Conservation (phyloP, 2,113 vertebrate genomes). For the Sturnira hondurensis region DNA sequence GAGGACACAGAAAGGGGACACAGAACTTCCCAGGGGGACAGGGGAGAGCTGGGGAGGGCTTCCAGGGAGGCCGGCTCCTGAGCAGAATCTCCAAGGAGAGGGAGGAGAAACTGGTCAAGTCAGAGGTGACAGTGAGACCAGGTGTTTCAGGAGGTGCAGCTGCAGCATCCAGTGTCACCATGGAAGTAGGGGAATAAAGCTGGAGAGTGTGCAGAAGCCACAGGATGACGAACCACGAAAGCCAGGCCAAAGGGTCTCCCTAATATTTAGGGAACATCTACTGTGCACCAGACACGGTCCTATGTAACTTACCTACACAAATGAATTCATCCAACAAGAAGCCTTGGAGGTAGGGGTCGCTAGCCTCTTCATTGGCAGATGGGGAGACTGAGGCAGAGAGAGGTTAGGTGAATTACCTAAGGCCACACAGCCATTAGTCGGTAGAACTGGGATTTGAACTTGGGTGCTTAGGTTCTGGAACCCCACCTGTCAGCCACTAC, state of each 20-base stretch:
- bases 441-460: background rate
- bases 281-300: background rate
- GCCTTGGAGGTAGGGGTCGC: background rate
- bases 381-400: background rate
- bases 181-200: background rate
- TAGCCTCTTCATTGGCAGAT: background rate
- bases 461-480: background rate
- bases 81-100: background rate
- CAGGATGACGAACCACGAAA: background rate
- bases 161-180: no score
- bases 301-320: no score
- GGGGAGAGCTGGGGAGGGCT: background rate
- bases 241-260: background rate
- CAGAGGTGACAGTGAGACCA: background rate
- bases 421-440: background rate
- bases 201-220: background rate
- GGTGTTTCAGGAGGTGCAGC: background rate
- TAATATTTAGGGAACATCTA: background rate
- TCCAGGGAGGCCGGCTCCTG: background rate
- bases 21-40: rapidly evolving
- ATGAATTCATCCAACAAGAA: background rate
- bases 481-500: background rate
- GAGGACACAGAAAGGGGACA: no score
- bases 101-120: background rate
- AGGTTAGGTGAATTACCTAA: background rate